Base-by-base conservation (phyloP, 2,113 vertebrate genomes). In the Oxyruncus cristatus region DNA sequence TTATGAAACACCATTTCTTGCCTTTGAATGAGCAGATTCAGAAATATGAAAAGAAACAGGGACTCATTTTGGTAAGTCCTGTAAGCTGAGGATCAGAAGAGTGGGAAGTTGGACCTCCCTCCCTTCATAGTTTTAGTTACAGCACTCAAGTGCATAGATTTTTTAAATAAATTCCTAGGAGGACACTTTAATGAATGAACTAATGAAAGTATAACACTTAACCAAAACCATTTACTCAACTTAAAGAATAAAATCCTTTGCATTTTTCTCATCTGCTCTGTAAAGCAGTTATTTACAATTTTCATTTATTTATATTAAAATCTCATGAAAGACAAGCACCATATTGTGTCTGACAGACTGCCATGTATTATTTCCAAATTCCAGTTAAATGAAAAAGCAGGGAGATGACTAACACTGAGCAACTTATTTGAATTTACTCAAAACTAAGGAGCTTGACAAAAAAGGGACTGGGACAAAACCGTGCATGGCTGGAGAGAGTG, bases 271-370 rank as follows among this genome's bases (percentile, higher is more conserved):
- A 82, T 94, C 88, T 67, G 55, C 67, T 88, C 59, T n/a, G 50
- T 35, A 89, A 59, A 85, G 71, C 11, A 79, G 74, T 58, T 85
- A 85, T 85, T 95, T 95, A 72, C 76, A 79, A 79, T 94, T 93
- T 95, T 93, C 77, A 89, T 94, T 91, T 95, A 85, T 96, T 97
- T 96, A 80, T 94, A 96, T 96, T 93, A 95, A 95, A 89, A 70
- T 89, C 74, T 94, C 94, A 82, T 79, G 95, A 96, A 93, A 94
- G 77, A 94, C 82, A 72, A 49, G 73, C 58, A 93, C 77, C 93
- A 91, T 77, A 89, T 79, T 92, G 85, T 2, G 15, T 42, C 88
- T 93, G 94, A 96, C 74, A 80, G 92, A 39, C 56, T 88, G 85
- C 78, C 82, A 92, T 5, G 71, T 33, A 91, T 56, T 79, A 85